Percentiles rank a stretch among this genome's conserved stretches.
These are phyloP conservation scores for Fistularia tabacaria DNA, from an alignment of 2,797 vertebrate species.

Conservation along the genomic window DNA sequence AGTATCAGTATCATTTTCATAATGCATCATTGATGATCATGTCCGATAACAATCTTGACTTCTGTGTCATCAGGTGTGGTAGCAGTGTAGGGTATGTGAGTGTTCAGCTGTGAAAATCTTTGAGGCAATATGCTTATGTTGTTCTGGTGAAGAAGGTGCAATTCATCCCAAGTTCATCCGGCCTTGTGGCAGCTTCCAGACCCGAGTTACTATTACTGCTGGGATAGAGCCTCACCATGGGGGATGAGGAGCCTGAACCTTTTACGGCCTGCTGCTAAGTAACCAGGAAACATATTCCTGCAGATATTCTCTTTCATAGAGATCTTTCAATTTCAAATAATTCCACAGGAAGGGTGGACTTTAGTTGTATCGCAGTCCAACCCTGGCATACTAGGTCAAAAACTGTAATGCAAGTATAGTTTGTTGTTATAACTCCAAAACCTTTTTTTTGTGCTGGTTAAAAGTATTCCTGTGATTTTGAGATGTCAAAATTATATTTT, in stretches of 20 bases:
- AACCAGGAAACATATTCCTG: conserved; percentile 42
- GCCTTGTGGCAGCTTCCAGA: conserved; percentile 49
- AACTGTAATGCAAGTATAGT: not conserved
- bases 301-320: conserved; percentile 53
- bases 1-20: conserved; percentile 8
- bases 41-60: not conserved
- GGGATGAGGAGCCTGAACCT: conserved; percentile 68
- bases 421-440: no score
- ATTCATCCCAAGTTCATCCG: conserved; percentile 41
- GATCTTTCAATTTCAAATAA: conserved; percentile 33
- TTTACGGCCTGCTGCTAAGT: conserved; percentile 58
- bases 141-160: conserved; percentile 32
- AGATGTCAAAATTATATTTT: no score
- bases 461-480: no score
- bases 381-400: not conserved
- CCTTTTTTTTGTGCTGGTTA: no score
- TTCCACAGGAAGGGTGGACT: conserved; percentile 15
- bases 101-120: conserved; percentile 2
- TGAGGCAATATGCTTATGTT: conserved; percentile 29
- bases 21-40: conserved; percentile 22
- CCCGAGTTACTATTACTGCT: conserved; percentile 58
- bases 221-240: conserved; percentile 53
- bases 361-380: not conserved
- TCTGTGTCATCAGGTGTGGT: conserved; percentile 9
- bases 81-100: not conserved